Conservation (phyloP, 2,797 vertebrate genomes). For the Acropternis orthonyx region DNA sequence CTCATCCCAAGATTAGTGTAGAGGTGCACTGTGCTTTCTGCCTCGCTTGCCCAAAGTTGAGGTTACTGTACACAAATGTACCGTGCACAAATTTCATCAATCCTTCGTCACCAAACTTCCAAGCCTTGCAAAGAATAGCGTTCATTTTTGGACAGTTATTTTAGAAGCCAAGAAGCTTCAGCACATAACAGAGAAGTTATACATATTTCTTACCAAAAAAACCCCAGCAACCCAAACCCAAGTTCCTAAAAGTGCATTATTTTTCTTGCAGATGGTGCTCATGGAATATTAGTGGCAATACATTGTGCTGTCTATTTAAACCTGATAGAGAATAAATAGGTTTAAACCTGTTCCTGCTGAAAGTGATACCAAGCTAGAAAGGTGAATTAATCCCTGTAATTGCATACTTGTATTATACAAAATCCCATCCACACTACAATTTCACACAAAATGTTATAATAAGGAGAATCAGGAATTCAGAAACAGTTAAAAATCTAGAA, state of each 20-base stretch:
- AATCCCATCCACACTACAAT: not conserved
- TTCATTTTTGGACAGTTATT: too few relatives aligned
- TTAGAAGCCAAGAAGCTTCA: too few relatives aligned
- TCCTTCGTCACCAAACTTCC: not conserved
- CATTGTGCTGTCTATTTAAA: not conserved
- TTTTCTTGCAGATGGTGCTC: not conserved
- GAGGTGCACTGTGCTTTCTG: not conserved
- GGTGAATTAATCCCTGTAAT: not conserved
- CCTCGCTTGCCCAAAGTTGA: not conserved
- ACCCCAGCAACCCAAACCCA: too few relatives aligned
- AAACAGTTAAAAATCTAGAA: not conserved
- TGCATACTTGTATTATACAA: not conserved
- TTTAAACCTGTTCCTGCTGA: not conserved
- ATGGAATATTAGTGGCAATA: not conserved
- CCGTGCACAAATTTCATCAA: not conserved
- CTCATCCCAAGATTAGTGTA: not conserved
- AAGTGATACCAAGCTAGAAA: not conserved
- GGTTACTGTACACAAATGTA: not conserved
- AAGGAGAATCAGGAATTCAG: not conserved
- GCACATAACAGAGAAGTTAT: not conserved
- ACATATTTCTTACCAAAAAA: not conserved
- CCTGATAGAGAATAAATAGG: not conserved
- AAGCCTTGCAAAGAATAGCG: not conserved
- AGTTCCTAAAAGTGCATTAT: not conserved
- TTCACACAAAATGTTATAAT: not conserved